phyloP scores from a whole-genome alignment of 2,113 vertebrate genomes.

The Corydoras sp. region DNA sequence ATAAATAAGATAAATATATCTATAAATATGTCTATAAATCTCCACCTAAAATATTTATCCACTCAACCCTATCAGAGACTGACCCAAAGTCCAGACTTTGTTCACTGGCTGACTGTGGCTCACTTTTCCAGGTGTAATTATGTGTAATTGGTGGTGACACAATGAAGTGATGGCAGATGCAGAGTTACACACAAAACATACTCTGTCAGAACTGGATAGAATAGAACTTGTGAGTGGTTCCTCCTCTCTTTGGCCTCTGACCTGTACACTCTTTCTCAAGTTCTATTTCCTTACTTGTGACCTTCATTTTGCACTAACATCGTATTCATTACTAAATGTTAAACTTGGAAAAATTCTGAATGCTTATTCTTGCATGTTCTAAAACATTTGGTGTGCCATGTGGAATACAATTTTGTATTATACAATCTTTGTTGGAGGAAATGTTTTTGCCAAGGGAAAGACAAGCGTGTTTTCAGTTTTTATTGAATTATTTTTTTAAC shows the following conservation, averaged over 20 bases:
- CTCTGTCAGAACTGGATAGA: constrained; percentile 14
- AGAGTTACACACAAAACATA: constrained; percentile 33
- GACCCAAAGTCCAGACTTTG: constrained; percentile 56
- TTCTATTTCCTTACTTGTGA: background rate
- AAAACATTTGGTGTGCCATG: too few species aligned
- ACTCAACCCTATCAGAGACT: constrained; percentile 48
- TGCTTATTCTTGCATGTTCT: too few species aligned
- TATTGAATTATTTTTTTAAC: too few species aligned
- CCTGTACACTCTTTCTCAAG: constrained; percentile 22
- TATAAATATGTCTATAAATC: too few species aligned
- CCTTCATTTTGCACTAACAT: background rate
- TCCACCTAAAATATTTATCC: background rate
- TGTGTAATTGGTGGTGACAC: constrained; percentile 63
- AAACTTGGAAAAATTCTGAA: too few species aligned
- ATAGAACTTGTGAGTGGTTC: constrained; percentile 8
- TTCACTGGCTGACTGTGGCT: constrained; percentile 50
- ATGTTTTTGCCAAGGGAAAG: too few species aligned
- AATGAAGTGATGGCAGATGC: constrained; percentile 68
- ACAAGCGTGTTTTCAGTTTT: too few species aligned
- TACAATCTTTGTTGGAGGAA: too few species aligned
- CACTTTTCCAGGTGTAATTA: constrained; percentile 65
- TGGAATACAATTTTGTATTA: too few species aligned
- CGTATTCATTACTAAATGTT: too few species aligned
- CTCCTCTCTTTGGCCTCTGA: constrained; percentile 33
- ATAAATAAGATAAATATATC: too few species aligned